Base-by-base conservation (phyloP, 2,888 invertebrate species). In the Neoaliturus tenellus region DNA sequence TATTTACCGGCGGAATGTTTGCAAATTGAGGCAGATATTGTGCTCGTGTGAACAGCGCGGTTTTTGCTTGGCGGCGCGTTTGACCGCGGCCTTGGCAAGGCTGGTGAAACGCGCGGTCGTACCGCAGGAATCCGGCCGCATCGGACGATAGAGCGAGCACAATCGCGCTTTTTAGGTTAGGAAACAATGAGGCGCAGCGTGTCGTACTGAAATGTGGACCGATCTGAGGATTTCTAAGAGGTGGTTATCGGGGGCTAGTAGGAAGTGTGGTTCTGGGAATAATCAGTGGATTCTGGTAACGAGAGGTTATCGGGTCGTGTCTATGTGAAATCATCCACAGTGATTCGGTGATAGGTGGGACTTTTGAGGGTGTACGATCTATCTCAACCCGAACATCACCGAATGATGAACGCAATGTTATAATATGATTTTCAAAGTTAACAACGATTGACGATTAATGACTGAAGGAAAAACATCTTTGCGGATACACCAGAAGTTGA, bases 1-100 rank as follows among this genome's bases (percentile, higher is more conserved):
- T 62, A 75, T 75, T 75, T 44, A 75, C 75, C 39, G 75, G 28
- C 75, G 44, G 75, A 75, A 75, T 75, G 75, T 48, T 75, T 75
- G 75, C 75, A 75, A 75, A 75, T 75, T 75, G 75, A 75, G 75
- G 41, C 44, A 39, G 75, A 75, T 75, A 75, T 48, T 41, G 75
- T 35, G 44, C 75, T 25, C 75, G 75, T 75, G 75, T 75, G 75
- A 75, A 75, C 75, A 41, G 75, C 41, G 75, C 44, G 44, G 25
- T 75, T 75, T 75, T 75, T 25, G 75, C 75, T 44, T 44, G 28
- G 44, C 75, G 75, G 44, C 48, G 44, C 48, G 48, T 25, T 48
- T 25, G 48, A 48, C 17, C 75, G 48, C 48, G 44, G 75, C 28
- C 48, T 48, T 48, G 75, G 69, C n/a, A 39, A 23, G 35, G 69